A percentile compares a stretch with the other conserved stretches of the same genome.
phyloP scores from a whole-genome alignment of 53 echinoderm and acorn worm species.

The Henricia sp. region DNA sequence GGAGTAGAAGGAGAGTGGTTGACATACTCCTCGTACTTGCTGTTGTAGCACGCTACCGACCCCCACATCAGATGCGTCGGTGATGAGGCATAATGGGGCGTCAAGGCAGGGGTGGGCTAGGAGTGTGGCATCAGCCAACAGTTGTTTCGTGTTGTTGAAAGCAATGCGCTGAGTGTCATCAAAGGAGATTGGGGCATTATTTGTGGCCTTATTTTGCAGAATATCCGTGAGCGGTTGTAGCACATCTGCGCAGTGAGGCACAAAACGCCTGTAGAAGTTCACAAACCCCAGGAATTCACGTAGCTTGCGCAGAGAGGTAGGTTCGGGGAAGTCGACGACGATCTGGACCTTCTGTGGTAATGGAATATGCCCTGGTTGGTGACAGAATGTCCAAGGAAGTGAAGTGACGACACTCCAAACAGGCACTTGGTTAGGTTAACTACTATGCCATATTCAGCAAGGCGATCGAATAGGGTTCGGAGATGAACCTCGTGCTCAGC shows the following conservation, averaged over 20 bases:
- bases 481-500: too few relatives aligned
- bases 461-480: too few relatives aligned
- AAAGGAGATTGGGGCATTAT: not conserved
- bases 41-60: conserved; percentile 50
- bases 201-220: not conserved
- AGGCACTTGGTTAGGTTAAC: too few relatives aligned
- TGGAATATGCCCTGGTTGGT: conserved; percentile 12
- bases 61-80: conserved; percentile 39
- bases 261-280: conserved; percentile 64
- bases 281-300: conserved; percentile 56
- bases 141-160: conserved; percentile 11
- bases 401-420: not conserved
- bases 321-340: conserved; percentile 34
- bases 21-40: conserved; percentile 25
- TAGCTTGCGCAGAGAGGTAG: conserved; percentile 21
- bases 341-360: conserved; percentile 26
- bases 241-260: conserved; percentile 4
- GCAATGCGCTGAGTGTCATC: not conserved
- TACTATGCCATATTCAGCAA: too few relatives aligned
- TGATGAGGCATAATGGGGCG: conserved; percentile 32
- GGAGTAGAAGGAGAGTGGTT: conserved; percentile 65
- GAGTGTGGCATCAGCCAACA: conserved; percentile 16
- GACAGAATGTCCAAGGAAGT: conserved; percentile 41
- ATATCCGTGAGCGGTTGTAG: not conserved
- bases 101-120: conserved; percentile 5